These are phyloP conservation scores for Drosophila bifasciata DNA, from an alignment of 1,140 invertebrate genomes.

Conservation along the genomic window DNA sequence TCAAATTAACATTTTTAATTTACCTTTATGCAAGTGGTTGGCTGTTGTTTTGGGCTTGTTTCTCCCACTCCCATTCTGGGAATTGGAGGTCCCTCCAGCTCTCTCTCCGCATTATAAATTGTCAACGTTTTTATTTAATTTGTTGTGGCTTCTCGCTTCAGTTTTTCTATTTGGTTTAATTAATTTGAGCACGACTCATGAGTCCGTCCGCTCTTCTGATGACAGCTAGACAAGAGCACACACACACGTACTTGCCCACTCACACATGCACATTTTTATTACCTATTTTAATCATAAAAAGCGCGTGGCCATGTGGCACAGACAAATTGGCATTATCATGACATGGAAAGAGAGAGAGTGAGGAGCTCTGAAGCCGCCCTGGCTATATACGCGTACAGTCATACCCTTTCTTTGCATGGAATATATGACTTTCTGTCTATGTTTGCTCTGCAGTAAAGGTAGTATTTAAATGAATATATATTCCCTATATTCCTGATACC, in stretches of 20 bases:
- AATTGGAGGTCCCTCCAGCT: constrained; percentile 20
- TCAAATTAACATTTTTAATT: constrained; percentile 57
- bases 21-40: constrained; percentile 6
- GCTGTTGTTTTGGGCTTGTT: neutral
- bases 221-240: constrained; percentile 27
- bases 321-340: constrained; percentile 64
- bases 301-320: constrained; percentile 69
- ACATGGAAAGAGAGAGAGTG: neutral
- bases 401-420: neutral
- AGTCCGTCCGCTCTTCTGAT: constrained; percentile 1
- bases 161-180: constrained; percentile 68
- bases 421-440: no score
- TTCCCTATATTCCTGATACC: no score
- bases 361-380: neutral
- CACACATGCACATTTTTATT: constrained; percentile 47
- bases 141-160: constrained; percentile 48
- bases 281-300: constrained; percentile 76
- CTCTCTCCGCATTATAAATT: constrained; percentile 38
- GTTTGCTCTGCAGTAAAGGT: no score
- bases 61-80: constrained; percentile 3
- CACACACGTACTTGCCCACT: constrained; percentile 1
- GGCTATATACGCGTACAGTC: neutral
- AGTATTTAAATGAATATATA: no score
- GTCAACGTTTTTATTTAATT: constrained; percentile 75
- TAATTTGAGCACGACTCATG: constrained; percentile 63